phyloP scores from a whole-genome alignment of 2,797 vertebrate genomes.

The Dallia pectoralis region DNA sequence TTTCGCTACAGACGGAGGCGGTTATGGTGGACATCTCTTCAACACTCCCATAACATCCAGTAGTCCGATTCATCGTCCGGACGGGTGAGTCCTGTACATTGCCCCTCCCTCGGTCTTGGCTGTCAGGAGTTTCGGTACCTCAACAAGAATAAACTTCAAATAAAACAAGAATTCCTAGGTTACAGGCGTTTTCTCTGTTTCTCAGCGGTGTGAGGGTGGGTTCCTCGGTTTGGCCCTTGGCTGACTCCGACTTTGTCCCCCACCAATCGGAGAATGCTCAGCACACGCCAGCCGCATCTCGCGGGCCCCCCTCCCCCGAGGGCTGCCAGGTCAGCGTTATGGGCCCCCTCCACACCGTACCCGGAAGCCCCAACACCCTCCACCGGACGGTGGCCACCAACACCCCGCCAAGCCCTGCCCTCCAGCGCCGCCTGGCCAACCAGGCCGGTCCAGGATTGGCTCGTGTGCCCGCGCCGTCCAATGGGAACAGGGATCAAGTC shows the following conservation, averaged over 20 bases:
- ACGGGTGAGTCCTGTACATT: conserved; percentile 76
- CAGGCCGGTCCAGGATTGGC: conserved; percentile 68
- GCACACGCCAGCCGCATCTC: conserved; percentile 24
- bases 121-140: neutral
- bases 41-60: conserved; percentile 74
- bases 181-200: conserved; percentile 10
- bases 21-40: conserved; percentile 47
- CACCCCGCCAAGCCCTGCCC: conserved; percentile 88
- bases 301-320: conserved; percentile 63
- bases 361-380: conserved; percentile 83
- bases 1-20: conserved; percentile 43
- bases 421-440: conserved; percentile 80
- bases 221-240: conserved; percentile 63
- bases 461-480: conserved; percentile 45
- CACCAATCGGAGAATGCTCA: conserved; percentile 58
- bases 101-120: neutral
- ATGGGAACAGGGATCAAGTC: conserved; percentile 30
- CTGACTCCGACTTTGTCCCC: conserved; percentile 65
- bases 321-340: conserved; percentile 77
- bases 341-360: conserved; percentile 77
- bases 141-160: neutral
- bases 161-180: neutral
- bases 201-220: conserved; percentile 71
- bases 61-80: conserved; percentile 80
- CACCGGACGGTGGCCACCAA: conserved; percentile 96